A percentile compares a stretch with the other conserved stretches of the same genome.
Evolutionary conservation across 2,113 vertebrate species (phyloP).

Genomic region (Rana temporaria): DNA sequence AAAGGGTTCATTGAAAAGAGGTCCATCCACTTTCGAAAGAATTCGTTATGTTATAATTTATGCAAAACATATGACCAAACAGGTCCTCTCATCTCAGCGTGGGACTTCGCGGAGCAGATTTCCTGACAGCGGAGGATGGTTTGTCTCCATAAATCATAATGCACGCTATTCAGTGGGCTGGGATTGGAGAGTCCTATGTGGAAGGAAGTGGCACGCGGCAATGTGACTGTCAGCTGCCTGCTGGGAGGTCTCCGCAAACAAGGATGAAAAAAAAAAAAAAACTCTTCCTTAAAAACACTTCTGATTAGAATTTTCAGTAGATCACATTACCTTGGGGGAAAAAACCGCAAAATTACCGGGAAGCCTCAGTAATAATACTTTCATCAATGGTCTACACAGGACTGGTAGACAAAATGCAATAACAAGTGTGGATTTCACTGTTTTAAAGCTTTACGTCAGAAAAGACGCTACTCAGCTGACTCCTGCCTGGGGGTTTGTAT

Average conservation of each 20-base stretch:
- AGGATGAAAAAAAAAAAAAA: neutral
- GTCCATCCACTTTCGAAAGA: too few relatives aligned
- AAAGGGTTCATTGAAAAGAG: too few relatives aligned
- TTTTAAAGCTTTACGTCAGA: too few relatives aligned
- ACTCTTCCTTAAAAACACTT: conserved; percentile 2
- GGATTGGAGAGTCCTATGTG: neutral
- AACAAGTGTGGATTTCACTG: neutral
- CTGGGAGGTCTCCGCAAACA: conserved; percentile 21
- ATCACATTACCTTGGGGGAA: neutral
- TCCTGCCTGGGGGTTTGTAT: too few relatives aligned
- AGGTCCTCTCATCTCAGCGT: conserved; percentile 19
- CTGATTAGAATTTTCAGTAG: conserved; percentile 3
- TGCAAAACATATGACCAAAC: neutral
- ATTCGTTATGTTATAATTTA: neutral
- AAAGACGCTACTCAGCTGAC: too few relatives aligned
- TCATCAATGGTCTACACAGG: neutral
- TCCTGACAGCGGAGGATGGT: conserved; percentile 17
- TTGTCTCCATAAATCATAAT: conserved; percentile 37
- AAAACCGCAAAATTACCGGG: neutral
- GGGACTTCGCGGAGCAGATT: neutral
- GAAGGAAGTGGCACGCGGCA: neutral
- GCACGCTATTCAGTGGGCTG: conserved; percentile 5
- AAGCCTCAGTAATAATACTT: neutral
- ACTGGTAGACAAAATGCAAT: neutral
- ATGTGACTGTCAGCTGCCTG: conserved; percentile 31